Percentiles rank a stretch among this genome's conserved stretches.
phyloP scores from a whole-genome alignment of 2,888 invertebrate species.

The Arctia plantaginis region DNA sequence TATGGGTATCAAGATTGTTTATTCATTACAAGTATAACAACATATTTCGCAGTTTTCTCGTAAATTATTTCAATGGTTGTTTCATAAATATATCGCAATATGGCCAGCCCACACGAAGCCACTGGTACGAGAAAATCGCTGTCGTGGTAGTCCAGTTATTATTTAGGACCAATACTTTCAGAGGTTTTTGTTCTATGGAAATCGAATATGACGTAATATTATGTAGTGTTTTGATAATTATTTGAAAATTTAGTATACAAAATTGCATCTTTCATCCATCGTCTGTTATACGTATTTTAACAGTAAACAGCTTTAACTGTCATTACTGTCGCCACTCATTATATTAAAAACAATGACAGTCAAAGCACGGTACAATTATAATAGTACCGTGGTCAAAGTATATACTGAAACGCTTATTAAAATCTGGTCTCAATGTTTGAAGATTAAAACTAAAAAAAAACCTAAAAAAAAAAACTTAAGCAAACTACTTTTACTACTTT shows the following conservation, averaged over 20 bases:
- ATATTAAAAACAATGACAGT: too few species aligned
- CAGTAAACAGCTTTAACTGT: not conserved
- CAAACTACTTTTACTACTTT: too few species aligned
- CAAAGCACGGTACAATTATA: too few species aligned
- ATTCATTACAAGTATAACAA: constrained; percentile 36
- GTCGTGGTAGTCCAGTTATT: not conserved
- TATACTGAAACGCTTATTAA: too few species aligned
- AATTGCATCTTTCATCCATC: not conserved
- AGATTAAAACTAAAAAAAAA: too few species aligned
- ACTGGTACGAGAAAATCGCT: constrained; percentile 41
- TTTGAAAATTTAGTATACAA: not conserved
- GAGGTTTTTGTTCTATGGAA: not conserved
- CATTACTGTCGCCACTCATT: too few species aligned
- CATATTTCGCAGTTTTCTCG: constrained; percentile 52
- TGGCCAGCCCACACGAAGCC: constrained; percentile 46
- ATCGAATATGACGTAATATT: not conserved
- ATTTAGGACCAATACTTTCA: not conserved
- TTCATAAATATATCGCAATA: constrained; percentile 60
- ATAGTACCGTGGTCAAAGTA: too few species aligned
- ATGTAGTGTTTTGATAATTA: not conserved
- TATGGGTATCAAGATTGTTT: constrained; percentile 34
- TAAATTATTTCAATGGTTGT: constrained; percentile 61
- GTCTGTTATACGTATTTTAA: not conserved
- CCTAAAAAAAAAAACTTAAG: too few species aligned
- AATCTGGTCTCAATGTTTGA: too few species aligned